These are phyloP conservation scores for Rapana venosa DNA, from an alignment of 2,888 invertebrate species.

Conservation along the genomic window DNA sequence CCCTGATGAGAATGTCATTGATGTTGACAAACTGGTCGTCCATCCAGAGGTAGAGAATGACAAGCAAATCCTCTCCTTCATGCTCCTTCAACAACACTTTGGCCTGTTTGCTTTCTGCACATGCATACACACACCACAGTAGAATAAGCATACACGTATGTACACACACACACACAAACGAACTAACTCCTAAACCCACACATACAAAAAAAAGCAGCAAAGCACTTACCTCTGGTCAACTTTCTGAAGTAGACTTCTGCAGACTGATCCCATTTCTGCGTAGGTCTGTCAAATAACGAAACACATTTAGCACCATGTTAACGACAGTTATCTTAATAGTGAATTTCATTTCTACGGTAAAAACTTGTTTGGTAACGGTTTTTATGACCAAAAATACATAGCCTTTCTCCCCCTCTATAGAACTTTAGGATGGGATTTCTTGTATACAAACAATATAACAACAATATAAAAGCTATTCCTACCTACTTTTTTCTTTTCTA, in stretches of 20 bases:
- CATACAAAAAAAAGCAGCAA: neutral
- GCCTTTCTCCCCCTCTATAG: neutral
- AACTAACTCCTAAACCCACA: neutral
- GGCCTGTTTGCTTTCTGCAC: conserved; percentile 45
- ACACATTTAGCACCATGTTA: neutral
- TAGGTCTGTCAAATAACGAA: conserved; percentile 49
- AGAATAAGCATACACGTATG: too few species aligned
- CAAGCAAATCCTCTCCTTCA: conserved; percentile 47
- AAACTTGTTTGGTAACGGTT: neutral
- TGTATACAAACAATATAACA: neutral
- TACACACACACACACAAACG: neutral
- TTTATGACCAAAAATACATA: neutral
- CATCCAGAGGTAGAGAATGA: conserved; percentile 53
- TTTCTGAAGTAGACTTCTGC: conserved; percentile 51
- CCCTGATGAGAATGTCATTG: conserved; percentile 56
- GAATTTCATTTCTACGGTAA: neutral
- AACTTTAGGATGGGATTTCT: too few species aligned
- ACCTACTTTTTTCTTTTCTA: neutral
- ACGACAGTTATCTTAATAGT: neutral
- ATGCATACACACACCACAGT: neutral
- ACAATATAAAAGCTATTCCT: neutral
- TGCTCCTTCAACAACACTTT: conserved; percentile 50
- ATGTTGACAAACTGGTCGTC: conserved; percentile 52
- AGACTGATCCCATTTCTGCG: conserved; percentile 56
- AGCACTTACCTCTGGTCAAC: conserved; percentile 45